Base-by-base conservation (phyloP, 2,797 vertebrate genomes). In the Ciconia nigra region DNA sequence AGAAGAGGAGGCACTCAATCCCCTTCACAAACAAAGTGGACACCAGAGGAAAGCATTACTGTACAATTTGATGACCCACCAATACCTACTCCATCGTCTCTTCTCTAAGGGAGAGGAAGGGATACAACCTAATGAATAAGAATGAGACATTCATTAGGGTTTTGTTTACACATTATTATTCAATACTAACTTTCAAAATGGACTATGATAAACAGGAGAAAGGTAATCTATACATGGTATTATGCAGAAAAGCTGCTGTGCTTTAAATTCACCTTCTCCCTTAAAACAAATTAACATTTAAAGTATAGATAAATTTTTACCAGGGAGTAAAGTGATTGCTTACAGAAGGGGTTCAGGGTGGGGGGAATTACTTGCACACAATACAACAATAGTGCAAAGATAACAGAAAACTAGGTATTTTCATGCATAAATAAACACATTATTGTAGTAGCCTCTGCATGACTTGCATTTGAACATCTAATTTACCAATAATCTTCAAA, bases 371-470 rank as follows among this genome's bases (percentile, higher is more conserved):
- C 81, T 96, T 78, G 74, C 90, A 87, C 57, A 80, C 76, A 93
- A 67, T 78, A 86, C 67, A 88, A 95, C 87, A 93, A n/a, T 15
- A 93, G 90, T 80, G 81, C 86, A 96, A 96, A 89, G 81, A 95
- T 85, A 95, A 96, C 90, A 92, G 47, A 93, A 94, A 96, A 93
- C 41, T 37, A 63, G 33, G 63, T 85, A 93, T 95, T 97, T 96
- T 94, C 80, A 97, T 96, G 93, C 94, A 93, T 94, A 97, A 96
- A 89, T 63, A 97, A 96, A 97, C 93, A 96, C 88, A 95, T 94
- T 94, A 91, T 88, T 90, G 63, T 80, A 61, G 74, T 21, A 81
- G 22, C 72, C 78, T 77, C 61, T 95, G 95, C 86, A 90, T 94
- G 93, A 93, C 93, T 97, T 94, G 83, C 94, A 96, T 87, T 55